These are phyloP conservation scores for Volucella bombylans DNA, from an alignment of 2,888 invertebrate genomes.

Conservation along the genomic window DNA sequence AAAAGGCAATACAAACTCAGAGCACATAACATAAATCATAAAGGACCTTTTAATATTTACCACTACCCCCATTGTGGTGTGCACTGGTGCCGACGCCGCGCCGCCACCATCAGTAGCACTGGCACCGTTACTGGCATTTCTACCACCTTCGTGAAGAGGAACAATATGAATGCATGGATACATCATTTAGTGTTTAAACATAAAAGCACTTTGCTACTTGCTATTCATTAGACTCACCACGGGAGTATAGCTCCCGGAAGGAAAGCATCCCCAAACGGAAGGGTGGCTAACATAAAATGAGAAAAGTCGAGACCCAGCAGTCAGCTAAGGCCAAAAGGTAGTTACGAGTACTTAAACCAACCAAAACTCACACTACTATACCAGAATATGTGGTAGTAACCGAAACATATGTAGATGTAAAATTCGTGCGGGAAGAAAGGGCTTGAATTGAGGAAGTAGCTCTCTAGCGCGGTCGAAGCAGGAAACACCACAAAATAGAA, in stretches of 20 bases:
- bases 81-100: too few relatives aligned
- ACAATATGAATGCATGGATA: constrained; percentile 57
- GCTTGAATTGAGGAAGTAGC: neutral
- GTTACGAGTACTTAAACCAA: too few relatives aligned
- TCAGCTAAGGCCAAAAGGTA: constrained; percentile 7
- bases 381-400: neutral
- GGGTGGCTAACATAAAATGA: constrained; percentile 5
- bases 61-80: too few relatives aligned
- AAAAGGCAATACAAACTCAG: too few relatives aligned
- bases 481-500: constrained; percentile 41
- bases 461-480: constrained; percentile 2
- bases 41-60: too few relatives aligned
- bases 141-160: constrained; percentile 8
- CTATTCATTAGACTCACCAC: neutral
- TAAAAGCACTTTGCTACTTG: constrained; percentile 22
- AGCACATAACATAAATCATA: too few relatives aligned
- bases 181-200: constrained; percentile 52
- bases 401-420: neutral
- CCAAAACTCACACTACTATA: constrained; percentile 2
- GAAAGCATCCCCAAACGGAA: neutral
- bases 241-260: neutral
- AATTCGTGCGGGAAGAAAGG: too few relatives aligned
- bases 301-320: constrained; percentile 5
- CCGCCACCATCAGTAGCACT: neutral
- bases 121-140: neutral